Base-by-base conservation (phyloP, 2,888 invertebrate genomes). In the Aplocera efformata region DNA sequence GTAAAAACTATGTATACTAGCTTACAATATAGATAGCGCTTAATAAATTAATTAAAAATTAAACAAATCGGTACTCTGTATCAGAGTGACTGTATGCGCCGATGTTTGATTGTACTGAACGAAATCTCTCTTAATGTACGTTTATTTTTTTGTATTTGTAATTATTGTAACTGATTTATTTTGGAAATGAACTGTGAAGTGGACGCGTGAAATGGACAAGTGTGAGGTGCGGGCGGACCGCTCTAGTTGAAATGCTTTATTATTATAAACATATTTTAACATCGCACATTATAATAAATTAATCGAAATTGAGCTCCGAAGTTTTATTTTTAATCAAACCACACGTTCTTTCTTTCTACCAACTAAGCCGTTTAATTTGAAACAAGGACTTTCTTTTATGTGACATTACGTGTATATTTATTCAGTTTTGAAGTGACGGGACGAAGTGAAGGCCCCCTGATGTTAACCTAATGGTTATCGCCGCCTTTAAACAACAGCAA, bases 261-360 rank as follows among this genome's bases (percentile, higher is more conserved):
- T 79, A 78, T 86, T 71, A 72, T 75, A 82, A 84, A 84, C 76
- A 78, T 85, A 84, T 85, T 86, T 85, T 88, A 88, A 88, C 88
- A 88, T 86, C 86, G 86, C 88, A 88, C 88, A 85, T 85, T 79
- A 84, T 80, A 86, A 85, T 86, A 88, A 88, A 88, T 88, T 86
- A 88, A 88, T 88, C 85, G 72, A 85, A 86, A 83, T 82, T 81
- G 73, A 66, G 39, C 46, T 32, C 50, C 58, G 61, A 70, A 74
- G 70, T 68, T 65, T 69, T 34, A 43, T 64, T 61, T 10, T 17
- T 11, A 27, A 27, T n/a, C 28, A 13, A n/a, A 17, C 13, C 2
- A 17, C 13, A 5, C 5, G 13, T n/a, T n/a, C n/a, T n/a, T n/a
- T n/a, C n/a, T n/a, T n/a, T n/a, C n/a, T n/a, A n/a, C n/a, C n/a